Conservation (phyloP, 2,888 invertebrate species). For the Papilio demoleus region DNA sequence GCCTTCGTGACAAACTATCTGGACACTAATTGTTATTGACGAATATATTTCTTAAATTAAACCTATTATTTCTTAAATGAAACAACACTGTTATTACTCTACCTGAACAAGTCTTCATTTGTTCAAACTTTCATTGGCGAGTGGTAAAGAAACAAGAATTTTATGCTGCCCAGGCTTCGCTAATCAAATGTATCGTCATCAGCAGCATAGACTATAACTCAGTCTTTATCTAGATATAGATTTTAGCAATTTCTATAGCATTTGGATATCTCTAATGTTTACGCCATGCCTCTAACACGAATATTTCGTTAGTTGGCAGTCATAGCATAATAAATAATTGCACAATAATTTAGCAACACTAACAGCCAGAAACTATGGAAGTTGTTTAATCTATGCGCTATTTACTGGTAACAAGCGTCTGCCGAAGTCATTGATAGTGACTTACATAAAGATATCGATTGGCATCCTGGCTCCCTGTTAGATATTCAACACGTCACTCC, state of each 20-base stretch:
- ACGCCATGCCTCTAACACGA: too few species aligned
- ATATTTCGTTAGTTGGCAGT: not conserved
- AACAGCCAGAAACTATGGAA: not conserved
- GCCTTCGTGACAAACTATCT: constrained; percentile 14
- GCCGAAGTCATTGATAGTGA: constrained; percentile 18
- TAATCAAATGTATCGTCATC: not conserved
- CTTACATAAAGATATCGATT: constrained; percentile 32
- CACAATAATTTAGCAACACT: not conserved
- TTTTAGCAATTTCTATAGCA: not conserved
- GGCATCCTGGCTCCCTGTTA: constrained; percentile 15
- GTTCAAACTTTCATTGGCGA: not conserved
- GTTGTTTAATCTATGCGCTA: not conserved
- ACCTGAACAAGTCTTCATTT: not conserved
- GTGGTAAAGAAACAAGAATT: not conserved
- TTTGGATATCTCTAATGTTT: too few species aligned
- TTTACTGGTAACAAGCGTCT: not conserved
- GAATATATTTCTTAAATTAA: constrained; percentile 8
- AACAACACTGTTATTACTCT: not conserved
- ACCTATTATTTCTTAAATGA: not conserved
- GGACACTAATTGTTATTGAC: constrained; percentile 22
- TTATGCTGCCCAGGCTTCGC: not conserved
- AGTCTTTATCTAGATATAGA: not conserved
- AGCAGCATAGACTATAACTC: not conserved
- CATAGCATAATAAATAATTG: not conserved
- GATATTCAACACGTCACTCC: constrained; percentile 27